Percentiles rank a stretch among this genome's conserved stretches.
Evolutionary conservation across 2,113 vertebrate species (phyloP).

Genomic region (Microcebus lehilahytsara): DNA sequence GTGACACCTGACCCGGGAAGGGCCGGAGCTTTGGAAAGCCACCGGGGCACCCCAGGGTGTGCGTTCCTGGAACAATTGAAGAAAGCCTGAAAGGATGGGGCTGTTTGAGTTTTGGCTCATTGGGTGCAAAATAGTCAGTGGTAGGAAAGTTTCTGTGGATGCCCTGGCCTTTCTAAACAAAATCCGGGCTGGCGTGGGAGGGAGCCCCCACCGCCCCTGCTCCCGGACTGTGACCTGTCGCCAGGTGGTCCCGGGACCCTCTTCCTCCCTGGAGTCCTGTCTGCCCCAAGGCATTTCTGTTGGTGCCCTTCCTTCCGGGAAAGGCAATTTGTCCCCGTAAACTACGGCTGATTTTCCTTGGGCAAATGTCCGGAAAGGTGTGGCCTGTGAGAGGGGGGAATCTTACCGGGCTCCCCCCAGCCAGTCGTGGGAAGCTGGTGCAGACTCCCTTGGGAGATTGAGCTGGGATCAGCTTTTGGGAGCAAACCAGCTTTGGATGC

Average conservation of each 20-base stretch:
- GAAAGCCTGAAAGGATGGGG: neutral
- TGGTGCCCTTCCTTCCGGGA: accelerated
- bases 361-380: accelerated
- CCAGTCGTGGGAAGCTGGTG: neutral
- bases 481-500: accelerated
- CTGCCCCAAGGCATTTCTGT: neutral
- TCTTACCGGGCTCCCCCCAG: accelerated
- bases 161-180: neutral
- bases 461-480: neutral
- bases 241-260: accelerated
- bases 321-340: neutral
- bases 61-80: accelerated
- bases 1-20: too few relatives aligned
- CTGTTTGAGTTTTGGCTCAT: neutral
- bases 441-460: accelerated
- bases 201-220: neutral
- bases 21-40: neutral
- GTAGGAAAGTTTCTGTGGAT: neutral
- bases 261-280: neutral
- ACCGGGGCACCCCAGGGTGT: accelerated
- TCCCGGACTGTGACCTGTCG: neutral
- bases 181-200: neutral
- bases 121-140: neutral
- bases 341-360: neutral
- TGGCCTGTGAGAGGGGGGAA: accelerated